phyloP scores from a whole-genome alignment of 2,888 invertebrate species.

The Spialia ferax region DNA sequence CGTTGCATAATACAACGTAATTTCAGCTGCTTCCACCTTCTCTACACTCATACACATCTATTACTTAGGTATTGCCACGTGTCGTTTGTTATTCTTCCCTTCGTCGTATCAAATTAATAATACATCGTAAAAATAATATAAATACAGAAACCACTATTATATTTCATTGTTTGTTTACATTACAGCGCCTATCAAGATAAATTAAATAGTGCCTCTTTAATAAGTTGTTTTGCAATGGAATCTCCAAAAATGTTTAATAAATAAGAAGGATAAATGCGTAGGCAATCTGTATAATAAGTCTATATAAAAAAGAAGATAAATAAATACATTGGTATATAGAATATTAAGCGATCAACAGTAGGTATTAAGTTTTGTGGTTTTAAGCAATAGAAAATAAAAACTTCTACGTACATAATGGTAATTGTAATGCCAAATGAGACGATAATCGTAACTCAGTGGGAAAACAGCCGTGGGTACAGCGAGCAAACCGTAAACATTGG shows the following conservation, averaged over 20 bases:
- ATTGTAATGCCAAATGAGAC: conserved; percentile 21
- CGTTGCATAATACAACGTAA: neutral
- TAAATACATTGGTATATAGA: neutral
- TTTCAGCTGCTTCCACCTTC: neutral
- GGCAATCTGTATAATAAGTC: too few species aligned
- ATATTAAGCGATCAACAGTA: too few species aligned
- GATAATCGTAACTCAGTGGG: conserved; percentile 34
- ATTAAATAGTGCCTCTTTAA: too few species aligned
- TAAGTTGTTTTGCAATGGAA: neutral
- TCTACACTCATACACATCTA: neutral
- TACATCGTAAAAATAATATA: neutral
- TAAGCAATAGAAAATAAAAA: neutral
- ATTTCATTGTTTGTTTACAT: neutral
- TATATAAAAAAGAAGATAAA: too few species aligned
- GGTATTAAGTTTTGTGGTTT: neutral
- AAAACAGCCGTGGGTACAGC: conserved; percentile 31
- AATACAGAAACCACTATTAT: neutral
- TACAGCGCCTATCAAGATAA: neutral
- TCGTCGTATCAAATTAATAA: neutral
- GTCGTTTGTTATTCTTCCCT: neutral
- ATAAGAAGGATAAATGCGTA: too few species aligned
- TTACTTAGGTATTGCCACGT: neutral
- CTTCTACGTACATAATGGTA: neutral
- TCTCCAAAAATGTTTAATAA: neutral
- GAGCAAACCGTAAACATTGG: conserved; percentile 55